A percentile compares a stretch with the other conserved stretches of the same genome.
Conservation (phyloP, 2,888 invertebrate genomes). For the Drosophila imparisetae region DNA sequence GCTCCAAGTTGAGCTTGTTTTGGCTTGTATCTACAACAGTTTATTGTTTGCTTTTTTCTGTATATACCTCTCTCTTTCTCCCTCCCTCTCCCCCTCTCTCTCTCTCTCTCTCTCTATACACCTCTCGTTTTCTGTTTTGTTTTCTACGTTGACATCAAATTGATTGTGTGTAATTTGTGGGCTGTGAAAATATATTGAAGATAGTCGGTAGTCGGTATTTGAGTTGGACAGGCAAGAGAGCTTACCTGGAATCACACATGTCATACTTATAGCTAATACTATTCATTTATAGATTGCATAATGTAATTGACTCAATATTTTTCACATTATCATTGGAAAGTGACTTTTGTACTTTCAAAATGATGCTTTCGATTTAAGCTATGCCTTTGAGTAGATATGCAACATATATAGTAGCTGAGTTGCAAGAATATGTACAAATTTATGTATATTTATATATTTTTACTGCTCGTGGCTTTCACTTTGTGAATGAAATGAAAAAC, state of each 20-base stretch:
- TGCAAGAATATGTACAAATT: not conserved
- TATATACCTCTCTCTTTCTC: not conserved
- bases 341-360: not conserved
- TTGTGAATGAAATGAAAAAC: constrained; percentile 15
- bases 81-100: not conserved
- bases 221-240: not conserved
- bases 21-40: constrained; percentile 69
- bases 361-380: not conserved
- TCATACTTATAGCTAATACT: not conserved
- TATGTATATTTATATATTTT: not conserved
- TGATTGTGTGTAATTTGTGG: constrained; percentile 68
- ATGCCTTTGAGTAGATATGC: not conserved
- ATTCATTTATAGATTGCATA: constrained; percentile 2
- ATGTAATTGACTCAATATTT: not conserved
- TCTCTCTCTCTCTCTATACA: not conserved
- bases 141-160: constrained; percentile 66
- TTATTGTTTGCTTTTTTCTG: constrained; percentile 40
- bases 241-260: not conserved
- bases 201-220: constrained; percentile 20
- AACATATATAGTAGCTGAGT: not conserved
- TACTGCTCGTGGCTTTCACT: constrained; percentile 24
- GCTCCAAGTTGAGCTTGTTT: constrained; percentile 54
- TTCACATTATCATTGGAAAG: not conserved
- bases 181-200: constrained; percentile 63
- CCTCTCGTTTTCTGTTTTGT: constrained; percentile 17